A percentile compares a stretch with the other conserved stretches of the same genome.
Conservation (phyloP, 2,113 vertebrate genomes). For the Lampris incognitus region DNA sequence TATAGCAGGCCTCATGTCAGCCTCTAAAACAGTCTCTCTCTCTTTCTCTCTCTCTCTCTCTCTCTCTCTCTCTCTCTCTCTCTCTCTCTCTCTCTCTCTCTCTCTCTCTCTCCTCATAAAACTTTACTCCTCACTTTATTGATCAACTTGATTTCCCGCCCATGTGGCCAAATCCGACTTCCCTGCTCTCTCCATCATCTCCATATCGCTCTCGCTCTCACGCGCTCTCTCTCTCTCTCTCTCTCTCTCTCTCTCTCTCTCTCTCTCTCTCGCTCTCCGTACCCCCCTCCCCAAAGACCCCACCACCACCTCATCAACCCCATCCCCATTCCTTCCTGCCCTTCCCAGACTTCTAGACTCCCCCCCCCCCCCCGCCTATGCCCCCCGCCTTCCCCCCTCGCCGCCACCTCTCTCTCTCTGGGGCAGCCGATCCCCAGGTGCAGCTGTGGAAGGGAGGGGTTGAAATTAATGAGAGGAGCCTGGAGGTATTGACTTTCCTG, state of each 20-base stretch:
- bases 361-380: not conserved
- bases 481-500: constrained; percentile 82
- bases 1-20: not conserved
- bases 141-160: not conserved
- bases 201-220: not conserved
- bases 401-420: constrained; percentile 17
- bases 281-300: not conserved
- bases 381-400: not conserved
- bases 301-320: not conserved
- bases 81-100: not conserved
- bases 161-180: not conserved
- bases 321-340: not conserved
- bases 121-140: not conserved
- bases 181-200: constrained; percentile 19
- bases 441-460: constrained; percentile 54
- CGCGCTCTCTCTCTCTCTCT: no score
- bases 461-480: constrained; percentile 78
- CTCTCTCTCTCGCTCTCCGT: not conserved
- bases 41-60: not conserved
- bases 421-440: constrained; percentile 65
- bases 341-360: not conserved
- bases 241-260: not conserved
- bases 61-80: constrained; percentile 2
- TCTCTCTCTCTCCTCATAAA: constrained; percentile 1
- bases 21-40: no score